Conservation (phyloP, 2,888 invertebrate species). For the Chloroclysta siterata region DNA sequence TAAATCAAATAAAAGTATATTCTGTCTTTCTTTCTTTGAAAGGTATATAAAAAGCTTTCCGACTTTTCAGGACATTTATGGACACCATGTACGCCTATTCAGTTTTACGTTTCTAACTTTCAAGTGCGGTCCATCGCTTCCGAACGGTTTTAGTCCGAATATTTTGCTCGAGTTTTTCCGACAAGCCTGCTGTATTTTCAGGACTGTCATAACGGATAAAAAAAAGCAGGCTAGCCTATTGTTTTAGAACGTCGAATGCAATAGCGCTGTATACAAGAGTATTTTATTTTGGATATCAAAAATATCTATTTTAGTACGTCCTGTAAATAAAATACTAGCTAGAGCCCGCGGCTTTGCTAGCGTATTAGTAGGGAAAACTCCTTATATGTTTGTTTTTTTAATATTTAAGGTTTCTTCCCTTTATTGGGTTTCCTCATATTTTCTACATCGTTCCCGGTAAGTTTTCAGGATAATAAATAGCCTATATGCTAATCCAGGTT, state of each 20-base stretch:
- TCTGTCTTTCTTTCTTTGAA: no score
- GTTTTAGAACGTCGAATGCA: slow-evolving; percentile 14
- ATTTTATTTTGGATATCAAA: not conserved
- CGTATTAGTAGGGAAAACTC: no score
- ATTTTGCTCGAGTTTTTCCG: not conserved
- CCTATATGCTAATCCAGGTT: no score
- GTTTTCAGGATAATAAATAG: no score
- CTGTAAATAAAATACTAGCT: not conserved
- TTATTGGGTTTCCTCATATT: no score
- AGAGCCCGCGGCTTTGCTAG: no score
- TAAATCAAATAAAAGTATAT: no score
- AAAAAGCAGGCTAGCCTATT: slow-evolving; percentile 12
- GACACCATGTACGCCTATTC: not conserved
- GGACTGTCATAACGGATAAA: slow-evolving; percentile 13
- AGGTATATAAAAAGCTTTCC: not conserved
- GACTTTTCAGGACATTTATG: not conserved
- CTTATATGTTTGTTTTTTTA: no score
- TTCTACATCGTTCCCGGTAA: no score
- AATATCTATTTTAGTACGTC: not conserved
- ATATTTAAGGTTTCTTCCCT: no score
- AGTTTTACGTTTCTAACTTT: not conserved
- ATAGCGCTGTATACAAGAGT: slow-evolving; percentile 5
- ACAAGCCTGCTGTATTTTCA: slow-evolving; percentile 20
- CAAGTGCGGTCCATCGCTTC: not conserved
- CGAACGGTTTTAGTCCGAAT: not conserved